Base-by-base conservation (phyloP, 1,140 invertebrate species). In the Agrilus planipennis region DNA sequence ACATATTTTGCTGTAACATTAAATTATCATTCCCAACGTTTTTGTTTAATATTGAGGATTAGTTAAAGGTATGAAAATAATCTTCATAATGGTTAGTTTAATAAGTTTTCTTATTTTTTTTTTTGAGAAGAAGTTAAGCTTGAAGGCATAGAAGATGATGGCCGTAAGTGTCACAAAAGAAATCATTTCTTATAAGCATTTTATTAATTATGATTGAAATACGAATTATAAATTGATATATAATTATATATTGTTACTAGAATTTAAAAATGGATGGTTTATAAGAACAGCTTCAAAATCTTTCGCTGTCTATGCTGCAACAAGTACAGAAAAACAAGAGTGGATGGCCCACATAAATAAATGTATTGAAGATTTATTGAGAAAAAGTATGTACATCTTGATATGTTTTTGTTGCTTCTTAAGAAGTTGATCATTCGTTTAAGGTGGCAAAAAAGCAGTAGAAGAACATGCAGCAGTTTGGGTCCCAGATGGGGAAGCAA, bases 291-390 rank as follows among this genome's bases (percentile, higher is more conserved):
- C 92, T 44, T 89, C 86, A 47, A 99, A 99, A 69, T 98, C 93
- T 34, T 99, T 99, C 79, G 89, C 91, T 47, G 94, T 99, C n/a
- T 98, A 95, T 69, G 95, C 95, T 42, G 92, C 93, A 28, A 97
- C 94, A 31, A 73, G 82, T 20, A 93, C 88, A 45, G 95, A 99
- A 65, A 99, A 98, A 68, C 79, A 87, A 57, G 94, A 99, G 66
- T 99, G 95, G 95, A 98, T 99, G 89, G 89, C 89, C 1, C 95
- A 99, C 58, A 98, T 99, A 54, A 90, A 94, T 57, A 95, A 94
- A 69, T 99, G 94, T 67, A 90, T 98, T 57, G 82, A 92, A 61
- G 93, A 98, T 69, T 71, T 98, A 44, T 65, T 95, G 39, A 79
- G 84, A 59, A 93, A 93, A 70, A 93, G 89, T 85, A 70, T 72